phyloP scores from a whole-genome alignment of 2,888 invertebrate species.

The Athetis lepigone region DNA sequence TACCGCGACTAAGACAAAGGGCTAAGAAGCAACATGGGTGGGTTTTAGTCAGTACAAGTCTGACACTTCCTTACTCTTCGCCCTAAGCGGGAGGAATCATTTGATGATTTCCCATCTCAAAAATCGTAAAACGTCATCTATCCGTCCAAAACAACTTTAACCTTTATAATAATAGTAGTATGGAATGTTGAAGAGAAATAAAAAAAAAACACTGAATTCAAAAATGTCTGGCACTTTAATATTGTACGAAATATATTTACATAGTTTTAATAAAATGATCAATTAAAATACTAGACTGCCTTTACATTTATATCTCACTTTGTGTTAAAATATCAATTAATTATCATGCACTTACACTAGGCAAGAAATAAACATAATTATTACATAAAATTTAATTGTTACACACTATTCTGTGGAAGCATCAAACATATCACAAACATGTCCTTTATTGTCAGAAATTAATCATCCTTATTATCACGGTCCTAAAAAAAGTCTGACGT shows the following conservation, averaged over 20 bases:
- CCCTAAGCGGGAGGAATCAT: too few relatives aligned
- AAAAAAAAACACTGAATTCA: constrained; percentile 64
- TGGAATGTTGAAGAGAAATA: neutral
- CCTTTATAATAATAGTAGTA: too few relatives aligned
- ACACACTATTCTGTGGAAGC: constrained; percentile 70
- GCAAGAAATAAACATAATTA: constrained; percentile 67
- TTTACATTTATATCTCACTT: constrained; percentile 71
- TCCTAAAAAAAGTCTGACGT: constrained; percentile 11
- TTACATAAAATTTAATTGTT: constrained; percentile 50
- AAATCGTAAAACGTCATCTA: too few relatives aligned
- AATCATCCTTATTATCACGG: constrained; percentile 35
- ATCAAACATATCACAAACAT: constrained; percentile 73
- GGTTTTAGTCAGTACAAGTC: too few relatives aligned
- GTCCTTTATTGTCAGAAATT: constrained; percentile 68
- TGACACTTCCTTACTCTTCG: too few relatives aligned
- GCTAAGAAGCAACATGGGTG: too few relatives aligned
- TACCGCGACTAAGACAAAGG: too few relatives aligned
- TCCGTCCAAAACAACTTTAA: too few relatives aligned
- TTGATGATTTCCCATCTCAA: too few relatives aligned
- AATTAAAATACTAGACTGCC: constrained; percentile 69
- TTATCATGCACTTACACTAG: constrained; percentile 67
- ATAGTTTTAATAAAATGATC: constrained; percentile 63
- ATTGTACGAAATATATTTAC: constrained; percentile 83
- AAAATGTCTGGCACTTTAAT: constrained; percentile 87
- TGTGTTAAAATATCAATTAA: constrained; percentile 66